A percentile compares a stretch with the other conserved stretches of the same genome.
Conservation (phyloP, 2,888 invertebrate species). For the Protonemura montana region DNA sequence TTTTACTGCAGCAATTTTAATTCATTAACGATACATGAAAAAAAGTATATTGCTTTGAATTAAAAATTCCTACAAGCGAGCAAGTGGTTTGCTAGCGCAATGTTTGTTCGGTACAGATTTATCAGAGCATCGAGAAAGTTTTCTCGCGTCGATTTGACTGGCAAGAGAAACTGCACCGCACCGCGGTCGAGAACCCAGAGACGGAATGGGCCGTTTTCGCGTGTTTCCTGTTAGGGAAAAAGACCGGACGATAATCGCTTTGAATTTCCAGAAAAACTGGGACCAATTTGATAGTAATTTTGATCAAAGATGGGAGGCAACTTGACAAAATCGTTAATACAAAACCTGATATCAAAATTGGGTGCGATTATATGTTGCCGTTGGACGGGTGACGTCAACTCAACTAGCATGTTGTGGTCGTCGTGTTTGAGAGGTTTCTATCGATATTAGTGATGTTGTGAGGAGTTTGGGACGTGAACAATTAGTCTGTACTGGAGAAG, state of each 20-base stretch:
- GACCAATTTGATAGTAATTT: not conserved
- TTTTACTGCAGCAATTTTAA: too few relatives aligned
- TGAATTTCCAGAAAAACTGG: not conserved
- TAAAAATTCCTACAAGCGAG: too few relatives aligned
- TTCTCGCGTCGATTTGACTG: not conserved
- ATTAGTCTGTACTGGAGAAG: not conserved
- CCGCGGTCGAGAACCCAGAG: not conserved
- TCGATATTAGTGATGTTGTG: not conserved
- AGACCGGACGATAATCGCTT: not conserved
- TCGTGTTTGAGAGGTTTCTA: not conserved
- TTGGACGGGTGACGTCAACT: not conserved
- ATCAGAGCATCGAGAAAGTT: not conserved
- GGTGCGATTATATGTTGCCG: not conserved
- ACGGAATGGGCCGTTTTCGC: not conserved
- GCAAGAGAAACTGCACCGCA: not conserved
- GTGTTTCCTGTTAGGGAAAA: not conserved
- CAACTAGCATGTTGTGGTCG: not conserved
- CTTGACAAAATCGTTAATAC: not conserved
- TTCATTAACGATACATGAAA: too few relatives aligned
- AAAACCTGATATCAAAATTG: not conserved
- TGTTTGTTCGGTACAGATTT: too few relatives aligned
- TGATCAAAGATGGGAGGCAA: not conserved
- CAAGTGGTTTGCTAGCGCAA: too few relatives aligned
- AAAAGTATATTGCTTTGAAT: too few relatives aligned
- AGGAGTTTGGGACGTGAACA: not conserved